Evolutionary conservation across 2,113 vertebrate species (phyloP), one percentile per base, ranked within the genome.

Genomic region (Paramormyrops kingsleyae): DNA sequence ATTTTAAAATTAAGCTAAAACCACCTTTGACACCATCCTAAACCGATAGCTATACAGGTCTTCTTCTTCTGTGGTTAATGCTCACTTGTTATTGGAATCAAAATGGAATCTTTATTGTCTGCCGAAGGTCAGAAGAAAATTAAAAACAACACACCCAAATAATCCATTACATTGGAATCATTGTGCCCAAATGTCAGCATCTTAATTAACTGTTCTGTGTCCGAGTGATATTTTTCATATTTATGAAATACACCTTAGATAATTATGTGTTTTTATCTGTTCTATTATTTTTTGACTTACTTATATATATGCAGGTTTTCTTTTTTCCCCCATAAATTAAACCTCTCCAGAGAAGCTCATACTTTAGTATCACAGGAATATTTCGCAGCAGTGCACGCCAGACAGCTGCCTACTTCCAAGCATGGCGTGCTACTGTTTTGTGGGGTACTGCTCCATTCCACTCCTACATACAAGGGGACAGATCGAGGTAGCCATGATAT

Each of bases 1-100:
- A 87, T 70, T 50, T 50, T 87, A n/a, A 70, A 90, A 90, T 70
- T 87, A 86, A 39, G 15, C 62, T 90, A 53, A 86, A 70, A n/a
- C 86, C 53, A 90, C 53, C 50, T 89, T 62, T 62, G 80, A 84
- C 44, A 15, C 83, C 35, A 9, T 66, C 85, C 42, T 50, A 90
- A 87, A 66, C 27, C 74, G 47, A 87, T n/a, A 87, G 44, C 44
- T 70, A 87, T 62, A 42, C 49, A 24, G 56, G 12, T 15, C 44
- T 27, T 17, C 50, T 83, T 83, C 31, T 80, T 42, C 35, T 19
- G 49, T 83, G 49, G 10, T 74, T 83, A 24, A 24, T 52, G 47
- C 70, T 35, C 70, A 49, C 66, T 42, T 1, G 66, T 46, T 46
- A 44, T 88, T 70, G n/a, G 46, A 88, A 88, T 88, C 42, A 88